phyloP scores from a whole-genome alignment of 1,140 invertebrate genomes.

The Scylla paramamosain region DNA sequence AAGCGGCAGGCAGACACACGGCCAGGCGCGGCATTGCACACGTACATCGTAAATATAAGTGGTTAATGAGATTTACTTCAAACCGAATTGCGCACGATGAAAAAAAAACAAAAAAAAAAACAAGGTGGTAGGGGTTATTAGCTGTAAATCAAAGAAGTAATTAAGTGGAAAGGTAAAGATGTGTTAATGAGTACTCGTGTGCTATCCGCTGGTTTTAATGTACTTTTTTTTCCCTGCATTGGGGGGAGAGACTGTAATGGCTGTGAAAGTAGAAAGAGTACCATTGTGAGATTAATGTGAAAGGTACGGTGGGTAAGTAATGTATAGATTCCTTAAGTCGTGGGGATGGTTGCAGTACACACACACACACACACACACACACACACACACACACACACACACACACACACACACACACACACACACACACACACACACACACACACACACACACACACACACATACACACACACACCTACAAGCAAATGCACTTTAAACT shows the following conservation, averaged over 20 bases:
- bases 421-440: neutral
- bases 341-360: too few relatives aligned
- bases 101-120: neutral
- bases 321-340: too few relatives aligned
- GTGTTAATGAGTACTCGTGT: neutral
- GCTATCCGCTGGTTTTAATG: too few relatives aligned
- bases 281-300: too few relatives aligned
- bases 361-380: too few relatives aligned
- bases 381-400: too few relatives aligned
- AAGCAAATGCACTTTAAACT: neutral
- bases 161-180: neutral
- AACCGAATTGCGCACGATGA: neutral
- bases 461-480: slow-evolving; percentile 30
- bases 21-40: neutral
- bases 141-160: neutral
- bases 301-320: too few relatives aligned
- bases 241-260: too few relatives aligned
- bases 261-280: too few relatives aligned
- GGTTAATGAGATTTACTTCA: neutral
- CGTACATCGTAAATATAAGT: neutral
- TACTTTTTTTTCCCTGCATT: too few relatives aligned
- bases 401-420: neutral
- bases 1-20: neutral
- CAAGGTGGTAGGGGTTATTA: neutral
- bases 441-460: neutral